Evolutionary conservation across 2,797 vertebrate species (phyloP).

Genomic region (Amazona ochrocephala): DNA sequence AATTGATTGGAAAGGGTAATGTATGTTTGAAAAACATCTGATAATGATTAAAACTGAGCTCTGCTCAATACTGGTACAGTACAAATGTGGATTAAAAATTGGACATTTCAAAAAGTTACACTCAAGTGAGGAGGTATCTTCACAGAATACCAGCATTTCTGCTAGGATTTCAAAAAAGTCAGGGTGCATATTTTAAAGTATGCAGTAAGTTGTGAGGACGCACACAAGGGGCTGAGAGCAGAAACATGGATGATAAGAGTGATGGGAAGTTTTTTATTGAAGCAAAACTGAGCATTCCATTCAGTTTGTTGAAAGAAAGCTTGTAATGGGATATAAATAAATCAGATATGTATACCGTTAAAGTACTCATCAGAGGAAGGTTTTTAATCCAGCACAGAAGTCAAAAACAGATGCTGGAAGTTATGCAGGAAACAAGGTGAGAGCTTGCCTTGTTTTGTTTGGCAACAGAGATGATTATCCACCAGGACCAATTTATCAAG

Average conservation of each 20-base stretch:
- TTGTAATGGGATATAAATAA: not conserved
- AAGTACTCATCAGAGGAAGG: not conserved
- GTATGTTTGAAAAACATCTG: not conserved
- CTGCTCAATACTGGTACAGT: not conserved
- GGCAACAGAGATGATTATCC: not conserved
- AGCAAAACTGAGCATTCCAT: not conserved
- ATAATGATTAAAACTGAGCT: not conserved
- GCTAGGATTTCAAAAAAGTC: not conserved
- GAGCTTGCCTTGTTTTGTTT: not conserved
- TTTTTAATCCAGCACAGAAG: not conserved
- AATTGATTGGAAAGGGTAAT: not conserved
- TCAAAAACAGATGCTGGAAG: not conserved
- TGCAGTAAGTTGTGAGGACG: not conserved
- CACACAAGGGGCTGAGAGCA: not conserved
- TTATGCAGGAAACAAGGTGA: not conserved
- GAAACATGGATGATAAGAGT: not conserved
- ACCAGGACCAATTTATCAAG: not conserved
- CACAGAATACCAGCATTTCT: not conserved
- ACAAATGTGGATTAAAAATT: not conserved
- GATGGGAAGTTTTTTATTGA: not conserved
- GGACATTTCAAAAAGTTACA: not conserved
- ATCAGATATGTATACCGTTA: not conserved
- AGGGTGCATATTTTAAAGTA: not conserved
- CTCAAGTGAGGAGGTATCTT: not conserved
- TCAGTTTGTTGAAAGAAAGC: not conserved